phyloP scores from a whole-genome alignment of 2,113 vertebrate species.

The Panthera tigris region DNA sequence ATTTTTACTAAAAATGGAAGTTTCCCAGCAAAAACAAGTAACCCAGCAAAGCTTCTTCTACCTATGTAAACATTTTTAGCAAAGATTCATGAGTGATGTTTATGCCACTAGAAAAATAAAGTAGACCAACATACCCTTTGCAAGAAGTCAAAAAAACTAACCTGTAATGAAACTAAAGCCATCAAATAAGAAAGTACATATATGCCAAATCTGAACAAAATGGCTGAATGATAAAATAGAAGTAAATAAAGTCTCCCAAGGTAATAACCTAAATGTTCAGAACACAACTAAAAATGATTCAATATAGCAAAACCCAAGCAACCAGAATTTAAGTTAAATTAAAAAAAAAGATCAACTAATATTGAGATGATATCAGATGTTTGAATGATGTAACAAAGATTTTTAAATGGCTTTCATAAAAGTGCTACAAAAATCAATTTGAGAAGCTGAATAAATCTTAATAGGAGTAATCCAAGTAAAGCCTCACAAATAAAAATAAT shows the following conservation, averaged over 20 bases:
- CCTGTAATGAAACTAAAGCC: neutral
- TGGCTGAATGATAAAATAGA: neutral
- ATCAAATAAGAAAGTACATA: neutral
- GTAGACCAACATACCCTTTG: neutral
- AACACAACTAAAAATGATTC: neutral
- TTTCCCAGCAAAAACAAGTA: neutral
- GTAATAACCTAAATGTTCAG: neutral
- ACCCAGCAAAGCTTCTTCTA: neutral
- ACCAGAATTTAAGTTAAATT: neutral
- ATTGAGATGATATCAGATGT: neutral
- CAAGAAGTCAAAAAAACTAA: neutral
- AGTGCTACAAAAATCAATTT: neutral
- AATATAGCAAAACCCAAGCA: neutral
- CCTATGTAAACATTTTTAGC: neutral
- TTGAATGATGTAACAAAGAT: neutral
- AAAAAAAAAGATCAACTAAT: neutral
- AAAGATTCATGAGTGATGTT: neutral
- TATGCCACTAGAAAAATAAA: neutral
- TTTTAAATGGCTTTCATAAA: neutral
- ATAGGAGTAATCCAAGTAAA: neutral
- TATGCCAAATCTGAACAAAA: neutral
- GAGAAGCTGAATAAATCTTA: neutral
- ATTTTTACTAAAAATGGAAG: neutral
- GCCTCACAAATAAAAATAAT: neutral
- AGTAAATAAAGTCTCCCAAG: neutral